Evolutionary conservation across 2,797 vertebrate species (phyloP).

Genomic region (Enteromius treurensis): DNA sequence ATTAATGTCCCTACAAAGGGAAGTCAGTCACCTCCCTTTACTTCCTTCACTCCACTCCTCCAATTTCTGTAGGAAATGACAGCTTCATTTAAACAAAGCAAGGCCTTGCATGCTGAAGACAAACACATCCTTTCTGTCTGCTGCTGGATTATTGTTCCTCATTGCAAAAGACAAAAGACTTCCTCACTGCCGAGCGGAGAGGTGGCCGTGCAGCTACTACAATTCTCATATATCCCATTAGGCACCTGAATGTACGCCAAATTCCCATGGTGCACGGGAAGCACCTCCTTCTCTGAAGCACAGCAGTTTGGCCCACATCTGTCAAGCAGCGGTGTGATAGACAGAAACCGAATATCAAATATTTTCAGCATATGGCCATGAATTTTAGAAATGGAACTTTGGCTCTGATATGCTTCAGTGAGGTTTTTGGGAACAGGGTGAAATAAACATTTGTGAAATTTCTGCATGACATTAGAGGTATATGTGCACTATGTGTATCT

Average conservation of each 20-base stretch:
- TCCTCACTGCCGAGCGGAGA: constrained; percentile 23
- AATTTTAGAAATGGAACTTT: constrained; percentile 23
- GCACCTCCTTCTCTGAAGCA: constrained; percentile 35
- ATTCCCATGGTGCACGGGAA: constrained; percentile 23
- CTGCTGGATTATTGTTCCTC: constrained; percentile 46
- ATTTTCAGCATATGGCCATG: constrained; percentile 39
- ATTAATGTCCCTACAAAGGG: constrained; percentile 10
- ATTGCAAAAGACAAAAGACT: constrained; percentile 28
- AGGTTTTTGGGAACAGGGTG: constrained; percentile 3
- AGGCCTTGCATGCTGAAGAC: constrained; percentile 10
- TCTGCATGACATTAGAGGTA: constrained; percentile 1
- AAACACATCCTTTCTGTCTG: constrained; percentile 37
- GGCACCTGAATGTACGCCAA: neutral
- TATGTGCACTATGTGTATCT: no score
- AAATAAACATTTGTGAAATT: constrained; percentile 14
- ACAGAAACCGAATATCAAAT: constrained; percentile 44
- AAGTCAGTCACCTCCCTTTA: constrained; percentile 36
- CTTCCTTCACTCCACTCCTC: constrained; percentile 23
- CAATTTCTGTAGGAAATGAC: constrained; percentile 46
- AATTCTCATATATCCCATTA: constrained; percentile 30
- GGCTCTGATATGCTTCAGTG: constrained; percentile 11
- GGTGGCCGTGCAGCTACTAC: constrained; percentile 16
- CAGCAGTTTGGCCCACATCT: constrained; percentile 50
- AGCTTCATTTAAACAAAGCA: constrained; percentile 43
- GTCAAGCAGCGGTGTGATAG: constrained; percentile 37